phyloP scores from a whole-genome alignment of 1,140 invertebrate species.

The Calephelis nemesis region DNA sequence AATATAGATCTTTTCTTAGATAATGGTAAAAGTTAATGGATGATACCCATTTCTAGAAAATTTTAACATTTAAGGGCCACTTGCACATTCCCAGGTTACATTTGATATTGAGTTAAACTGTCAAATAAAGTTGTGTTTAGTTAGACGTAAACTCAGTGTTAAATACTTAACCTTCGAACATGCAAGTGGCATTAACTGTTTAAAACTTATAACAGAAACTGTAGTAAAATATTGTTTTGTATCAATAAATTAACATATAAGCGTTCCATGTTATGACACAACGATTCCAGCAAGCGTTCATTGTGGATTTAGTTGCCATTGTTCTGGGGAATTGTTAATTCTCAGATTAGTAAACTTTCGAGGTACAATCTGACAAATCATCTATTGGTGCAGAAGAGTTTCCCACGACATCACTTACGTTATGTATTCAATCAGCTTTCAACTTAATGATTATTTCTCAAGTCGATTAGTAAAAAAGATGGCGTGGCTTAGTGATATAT shows the following conservation, averaged over 20 bases:
- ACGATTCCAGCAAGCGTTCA: constrained; percentile 11
- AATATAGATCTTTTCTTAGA: too few relatives aligned
- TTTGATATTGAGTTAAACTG: too few relatives aligned
- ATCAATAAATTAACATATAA: background rate
- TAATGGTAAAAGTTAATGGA: too few relatives aligned
- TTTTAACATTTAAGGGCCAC: too few relatives aligned
- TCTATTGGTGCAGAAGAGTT: constrained; percentile 12
- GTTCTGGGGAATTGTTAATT: constrained; percentile 38
- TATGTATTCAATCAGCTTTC: constrained; percentile 16
- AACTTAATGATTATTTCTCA: constrained; percentile 10
- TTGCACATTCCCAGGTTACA: too few relatives aligned
- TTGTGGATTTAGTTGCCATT: constrained; percentile 27
- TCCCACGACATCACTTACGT: background rate
- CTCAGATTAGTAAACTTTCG: constrained; percentile 58
- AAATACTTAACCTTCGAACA: too few relatives aligned
- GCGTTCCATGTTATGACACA: constrained; percentile 6
- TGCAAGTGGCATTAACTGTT: too few relatives aligned
- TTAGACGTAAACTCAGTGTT: too few relatives aligned
- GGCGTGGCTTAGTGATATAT: background rate
- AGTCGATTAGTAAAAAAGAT: constrained; percentile 17
- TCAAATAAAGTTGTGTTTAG: too few relatives aligned
- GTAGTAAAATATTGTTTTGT: background rate
- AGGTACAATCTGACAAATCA: constrained; percentile 34
- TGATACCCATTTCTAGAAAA: too few relatives aligned
- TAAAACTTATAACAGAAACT: too few relatives aligned